Evolutionary conservation across 1,140 invertebrate genomes (phyloP).

Genomic region (Fragariocoptes setiger): DNA sequence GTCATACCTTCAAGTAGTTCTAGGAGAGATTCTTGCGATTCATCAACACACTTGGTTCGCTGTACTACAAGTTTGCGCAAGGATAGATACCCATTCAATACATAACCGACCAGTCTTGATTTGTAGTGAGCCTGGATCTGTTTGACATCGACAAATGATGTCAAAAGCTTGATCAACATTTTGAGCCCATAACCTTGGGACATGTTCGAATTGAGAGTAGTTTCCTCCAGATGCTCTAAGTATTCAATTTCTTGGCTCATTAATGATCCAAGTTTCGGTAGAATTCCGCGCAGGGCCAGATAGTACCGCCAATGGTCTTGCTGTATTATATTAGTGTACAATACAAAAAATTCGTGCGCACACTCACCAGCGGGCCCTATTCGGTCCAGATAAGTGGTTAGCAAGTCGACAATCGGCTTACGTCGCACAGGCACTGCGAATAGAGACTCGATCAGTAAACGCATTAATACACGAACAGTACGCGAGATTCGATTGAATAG

Average conservation of each 20-base stretch:
- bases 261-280: slow-evolving; percentile 46
- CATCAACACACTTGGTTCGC: slow-evolving; percentile 68
- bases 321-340: slow-evolving; percentile 47
- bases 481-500: slow-evolving; percentile 65
- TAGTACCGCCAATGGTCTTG: slow-evolving; percentile 46
- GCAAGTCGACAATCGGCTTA: slow-evolving; percentile 34
- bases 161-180: slow-evolving; percentile 50
- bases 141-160: slow-evolving; percentile 30
- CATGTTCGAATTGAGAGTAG: slow-evolving; percentile 64
- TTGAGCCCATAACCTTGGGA: slow-evolving; percentile 65
- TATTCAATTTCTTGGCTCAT: slow-evolving; percentile 57
- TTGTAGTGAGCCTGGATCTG: slow-evolving; percentile 58
- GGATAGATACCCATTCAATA: slow-evolving; percentile 71
- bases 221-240: slow-evolving; percentile 50
- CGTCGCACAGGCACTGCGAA: slow-evolving; percentile 19
- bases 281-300: slow-evolving; percentile 39
- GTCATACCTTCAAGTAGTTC: slow-evolving; percentile 87
- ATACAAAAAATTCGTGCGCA: slow-evolving; percentile 53
- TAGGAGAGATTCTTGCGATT: slow-evolving; percentile 76
- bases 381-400: slow-evolving; percentile 58
- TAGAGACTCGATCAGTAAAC: slow-evolving; percentile 49
- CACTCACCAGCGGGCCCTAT: slow-evolving; percentile 51
- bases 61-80: slow-evolving; percentile 65
- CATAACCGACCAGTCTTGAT: slow-evolving; percentile 46
- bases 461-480: slow-evolving; percentile 52